Evolutionary conservation across 1,140 invertebrate genomes (phyloP), one percentile per base, ranked within the genome.

Genomic region (Drosophila subobscura): DNA sequence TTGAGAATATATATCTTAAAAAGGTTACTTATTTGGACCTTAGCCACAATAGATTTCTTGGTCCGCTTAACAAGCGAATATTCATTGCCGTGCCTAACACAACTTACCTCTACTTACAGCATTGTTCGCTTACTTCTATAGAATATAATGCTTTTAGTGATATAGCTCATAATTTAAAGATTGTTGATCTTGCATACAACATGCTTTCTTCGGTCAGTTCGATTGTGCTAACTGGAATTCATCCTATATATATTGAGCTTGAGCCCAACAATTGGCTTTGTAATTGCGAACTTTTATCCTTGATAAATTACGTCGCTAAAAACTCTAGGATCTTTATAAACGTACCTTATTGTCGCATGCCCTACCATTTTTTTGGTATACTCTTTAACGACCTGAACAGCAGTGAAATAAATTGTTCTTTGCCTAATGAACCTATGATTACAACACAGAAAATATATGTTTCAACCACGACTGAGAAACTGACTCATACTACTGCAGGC

Each of bases 181-280:
- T 78, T 3, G 23, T 88, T 4, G 66, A 85, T 42, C 8, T 88
- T 0, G 68, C 67, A 1, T 33, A 81, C 4, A 88, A 88, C 54
- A 40, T 67, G 2, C 47, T 88, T 5, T 61, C 68, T 4, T 74
- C 73, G 10, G 33, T 88, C n/a, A 54, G 51, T 10, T 50, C 46
- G 1, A 27, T 27, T 45, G 20, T 60, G 22, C 41, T 55, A 7
- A 42, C 44, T 0, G 57, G 7, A 3, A 20, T 41, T 1, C 56
- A 23, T 12, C 50, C 14, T 1, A 10, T 41, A 8, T 14, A 76
- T 10, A 4, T 88, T 5, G 72, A 72, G 20, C 16, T 88, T 3
- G 67, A 71, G 5, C 55, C 57, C 2, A 88, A 88, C 14, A 51
- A 72, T 27, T 88, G 84, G 84, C 45, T 59, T 12, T 88, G 84